A percentile compares a stretch with the other conserved stretches of the same genome.
These are phyloP conservation scores for Cataglyphis rosenhaueri DNA, from an alignment of 2,888 invertebrate genomes.

Conservation along the genomic window DNA sequence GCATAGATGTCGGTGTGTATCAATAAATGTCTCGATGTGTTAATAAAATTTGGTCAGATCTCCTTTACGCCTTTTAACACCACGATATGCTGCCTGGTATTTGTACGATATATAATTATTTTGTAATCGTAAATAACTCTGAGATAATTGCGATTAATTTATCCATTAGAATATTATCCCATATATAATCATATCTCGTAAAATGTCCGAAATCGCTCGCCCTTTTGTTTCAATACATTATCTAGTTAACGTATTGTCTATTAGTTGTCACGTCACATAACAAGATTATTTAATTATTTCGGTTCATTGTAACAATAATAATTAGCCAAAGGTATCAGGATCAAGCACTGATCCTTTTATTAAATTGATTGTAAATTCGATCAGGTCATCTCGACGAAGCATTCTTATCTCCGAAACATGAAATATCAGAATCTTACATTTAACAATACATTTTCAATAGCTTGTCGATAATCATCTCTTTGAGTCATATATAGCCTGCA, in stretches of 20 bases:
- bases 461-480: conserved; percentile 14
- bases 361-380: conserved; percentile 29
- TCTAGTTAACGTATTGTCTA: conserved; percentile 41
- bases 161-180: not conserved
- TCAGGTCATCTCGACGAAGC: conserved; percentile 18
- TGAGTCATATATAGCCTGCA: conserved; percentile 2
- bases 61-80: conserved; percentile 27
- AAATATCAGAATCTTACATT: conserved; percentile 39
- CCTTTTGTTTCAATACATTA: not conserved
- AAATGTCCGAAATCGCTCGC: not conserved
- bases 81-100: conserved; percentile 50
- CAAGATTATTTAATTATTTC: not conserved
- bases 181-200: conserved; percentile 2
- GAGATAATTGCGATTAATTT: conserved; percentile 37
- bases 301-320: not conserved
- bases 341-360: not conserved
- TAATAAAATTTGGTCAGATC: conserved; percentile 47
- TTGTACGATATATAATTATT: conserved; percentile 47
- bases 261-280: conserved; percentile 6
- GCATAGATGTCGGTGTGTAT: not conserved
- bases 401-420: conserved; percentile 19
- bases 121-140: conserved; percentile 40
- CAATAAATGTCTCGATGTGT: conserved; percentile 35
- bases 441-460: conserved; percentile 13
- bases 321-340: not conserved